These are phyloP conservation scores for Tadarida brasiliensis DNA, from an alignment of 2,797 vertebrate species.

Conservation along the genomic window DNA sequence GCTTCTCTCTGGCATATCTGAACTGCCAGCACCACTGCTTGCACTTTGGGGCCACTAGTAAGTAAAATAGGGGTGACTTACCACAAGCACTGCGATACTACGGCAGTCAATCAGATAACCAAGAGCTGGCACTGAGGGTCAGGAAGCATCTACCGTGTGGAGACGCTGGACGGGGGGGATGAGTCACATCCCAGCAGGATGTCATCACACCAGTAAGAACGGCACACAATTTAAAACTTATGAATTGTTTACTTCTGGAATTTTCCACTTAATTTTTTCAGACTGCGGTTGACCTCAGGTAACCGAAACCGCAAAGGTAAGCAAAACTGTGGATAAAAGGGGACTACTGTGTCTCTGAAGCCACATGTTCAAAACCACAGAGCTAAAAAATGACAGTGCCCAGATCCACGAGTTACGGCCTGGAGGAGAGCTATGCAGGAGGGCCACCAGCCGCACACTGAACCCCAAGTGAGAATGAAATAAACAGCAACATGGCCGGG, in stretches of 20 bases:
- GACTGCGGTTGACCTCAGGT: background rate
- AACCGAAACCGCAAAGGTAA: background rate
- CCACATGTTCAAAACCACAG: background rate
- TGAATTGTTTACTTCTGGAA: background rate
- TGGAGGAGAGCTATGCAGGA: background rate
- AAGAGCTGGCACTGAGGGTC: background rate
- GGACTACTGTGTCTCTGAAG: background rate
- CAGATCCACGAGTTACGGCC: background rate
- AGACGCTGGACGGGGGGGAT: no score
- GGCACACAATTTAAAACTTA: background rate
- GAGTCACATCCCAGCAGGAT: background rate
- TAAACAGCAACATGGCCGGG: background rate
- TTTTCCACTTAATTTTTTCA: background rate
- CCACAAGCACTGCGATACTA: background rate
- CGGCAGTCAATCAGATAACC: background rate
- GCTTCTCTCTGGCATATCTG: background rate
- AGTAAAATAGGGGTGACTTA: background rate
- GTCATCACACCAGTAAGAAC: background rate
- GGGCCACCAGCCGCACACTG: background rate
- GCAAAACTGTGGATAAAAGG: background rate
- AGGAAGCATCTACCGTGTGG: background rate
- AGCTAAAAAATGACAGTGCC: background rate
- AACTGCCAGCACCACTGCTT: background rate
- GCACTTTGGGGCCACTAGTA: background rate
- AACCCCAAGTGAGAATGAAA: background rate